Percentiles rank a stretch among this genome's conserved stretches.
Evolutionary conservation across 2,888 invertebrate species (phyloP).

Genomic region (Pseudoips prasinana): DNA sequence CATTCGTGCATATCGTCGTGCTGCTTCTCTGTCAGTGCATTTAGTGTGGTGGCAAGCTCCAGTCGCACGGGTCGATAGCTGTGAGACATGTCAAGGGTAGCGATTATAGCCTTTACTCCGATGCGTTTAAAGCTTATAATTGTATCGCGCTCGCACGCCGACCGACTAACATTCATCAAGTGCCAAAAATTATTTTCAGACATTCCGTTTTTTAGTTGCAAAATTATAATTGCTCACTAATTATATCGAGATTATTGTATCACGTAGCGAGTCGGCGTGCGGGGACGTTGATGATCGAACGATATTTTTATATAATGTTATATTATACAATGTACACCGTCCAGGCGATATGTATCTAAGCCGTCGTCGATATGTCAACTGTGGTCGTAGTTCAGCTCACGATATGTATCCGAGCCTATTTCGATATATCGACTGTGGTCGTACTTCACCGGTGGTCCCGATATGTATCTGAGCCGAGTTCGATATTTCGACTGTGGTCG

Average conservation of each 20-base stretch:
- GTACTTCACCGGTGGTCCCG: no score
- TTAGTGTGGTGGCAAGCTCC: not conserved
- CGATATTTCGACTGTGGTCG: no score
- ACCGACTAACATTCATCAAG: slow-evolving; percentile 25
- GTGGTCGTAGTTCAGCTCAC: no score
- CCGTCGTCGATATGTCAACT: no score
- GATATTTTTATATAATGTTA: slow-evolving; percentile 31
- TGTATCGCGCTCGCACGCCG: slow-evolving; percentile 23
- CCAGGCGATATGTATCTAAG: slow-evolving; percentile 29
- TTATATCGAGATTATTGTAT: slow-evolving; percentile 11
- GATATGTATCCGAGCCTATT: no score
- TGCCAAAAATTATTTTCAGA: slow-evolving; percentile 30
- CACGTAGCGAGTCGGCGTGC: not conserved
- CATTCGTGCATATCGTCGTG: no score
- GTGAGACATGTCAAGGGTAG: slow-evolving; percentile 12
- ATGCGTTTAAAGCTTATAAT: slow-evolving; percentile 25
- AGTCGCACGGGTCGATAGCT: not conserved
- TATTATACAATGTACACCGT: slow-evolving; percentile 26
- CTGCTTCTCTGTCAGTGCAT: no score
- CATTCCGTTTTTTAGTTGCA: slow-evolving; percentile 15
- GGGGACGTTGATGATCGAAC: slow-evolving; percentile 24
- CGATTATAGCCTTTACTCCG: slow-evolving; percentile 23
- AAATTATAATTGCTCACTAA: slow-evolving; percentile 9
- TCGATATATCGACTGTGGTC: no score
- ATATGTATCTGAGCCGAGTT: no score